Evolutionary conservation across 2,888 invertebrate genomes (phyloP), one percentile per base, ranked within the genome.

Genomic region (Muscina levida): DNA sequence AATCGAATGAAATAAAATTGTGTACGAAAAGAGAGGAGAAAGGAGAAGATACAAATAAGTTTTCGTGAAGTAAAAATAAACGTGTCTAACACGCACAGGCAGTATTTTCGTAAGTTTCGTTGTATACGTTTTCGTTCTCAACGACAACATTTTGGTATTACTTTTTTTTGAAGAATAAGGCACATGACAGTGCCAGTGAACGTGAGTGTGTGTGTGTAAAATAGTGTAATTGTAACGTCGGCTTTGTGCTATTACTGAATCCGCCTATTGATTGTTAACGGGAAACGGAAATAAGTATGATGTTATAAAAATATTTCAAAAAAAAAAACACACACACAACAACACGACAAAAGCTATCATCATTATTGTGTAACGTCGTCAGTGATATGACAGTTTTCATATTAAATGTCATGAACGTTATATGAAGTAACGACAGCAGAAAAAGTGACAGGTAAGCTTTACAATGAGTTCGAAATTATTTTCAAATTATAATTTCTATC

Each of bases 31-130:
- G 15, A 66, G 44, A 53, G 37, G 56, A 39, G 24, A 57, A 37
- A 71, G 37, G 6, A 73, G 65, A 53, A 24, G 19, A 68, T 2
- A 15, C n/a, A 56, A 65, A 22, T 11, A 19, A 42, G 39, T 62
- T 62, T 42, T 59, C n/a, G 31, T 31, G 31, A 31, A 8, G 31
- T 31, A 72, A 74, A 79, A 62, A 67, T 72, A 72, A 68, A 76
- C 72, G 72, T 56, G 76, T 46, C 79, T 74, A 68, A 68, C 76
- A 76, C 73, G 59, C 77, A 72, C 53, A 72, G 24, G 24, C 42
- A 57, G 24, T 57, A 39, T 22, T 57, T 57, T 44, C 17, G 15
- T 39, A n/a, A n/a, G n/a, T 70, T 44, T 46, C 57, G 71, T 17
- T 39, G n/a, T n/a, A n/a, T 19, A 17, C 5, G 24, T 46, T 57